Conservation (phyloP, 1,140 invertebrate genomes). For the Drosophila funebris region DNA sequence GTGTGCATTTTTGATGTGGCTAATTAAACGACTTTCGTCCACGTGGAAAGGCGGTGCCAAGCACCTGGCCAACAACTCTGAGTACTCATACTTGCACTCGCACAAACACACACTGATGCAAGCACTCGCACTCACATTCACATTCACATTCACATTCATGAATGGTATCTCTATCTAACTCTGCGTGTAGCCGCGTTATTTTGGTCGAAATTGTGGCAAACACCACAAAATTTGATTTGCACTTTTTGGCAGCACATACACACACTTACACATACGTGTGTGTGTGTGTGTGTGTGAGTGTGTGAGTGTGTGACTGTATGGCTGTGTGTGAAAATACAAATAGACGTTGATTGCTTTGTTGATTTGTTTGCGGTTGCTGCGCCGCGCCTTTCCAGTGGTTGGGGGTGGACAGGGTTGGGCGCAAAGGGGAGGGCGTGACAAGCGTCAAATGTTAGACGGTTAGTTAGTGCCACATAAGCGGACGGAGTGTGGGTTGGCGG, state of each 20-base stretch:
- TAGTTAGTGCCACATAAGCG: conserved; percentile 56
- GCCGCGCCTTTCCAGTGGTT: conserved; percentile 23
- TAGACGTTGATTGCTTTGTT: conserved; percentile 82
- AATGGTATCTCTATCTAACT: conserved; percentile 19
- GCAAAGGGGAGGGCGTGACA: conserved; percentile 31
- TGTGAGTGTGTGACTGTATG: background rate
- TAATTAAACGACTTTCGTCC: conserved; percentile 38
- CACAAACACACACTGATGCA: background rate
- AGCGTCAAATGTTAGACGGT: conserved; percentile 66
- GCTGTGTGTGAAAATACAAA: conserved; percentile 68
- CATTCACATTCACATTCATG: background rate
- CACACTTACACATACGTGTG: too few species aligned
- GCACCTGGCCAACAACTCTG: background rate
- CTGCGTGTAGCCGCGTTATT: conserved; percentile 51
- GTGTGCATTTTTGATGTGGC: conserved; percentile 8
- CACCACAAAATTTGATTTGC: conserved; percentile 67
- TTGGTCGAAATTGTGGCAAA: conserved; percentile 69
- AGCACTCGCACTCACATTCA: background rate
- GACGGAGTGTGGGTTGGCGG: background rate
- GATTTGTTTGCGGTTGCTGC: conserved; percentile 78
- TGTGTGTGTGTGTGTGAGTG: background rate
- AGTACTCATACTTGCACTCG: background rate
- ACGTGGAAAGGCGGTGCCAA: conserved; percentile 11
- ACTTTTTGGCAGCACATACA: conserved; percentile 53
- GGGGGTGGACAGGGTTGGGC: background rate